Evolutionary conservation across 53 echinoderm and acorn worm genomes (phyloP), one percentile per base, ranked within the genome.

Genomic region (Arbacia lixula): DNA sequence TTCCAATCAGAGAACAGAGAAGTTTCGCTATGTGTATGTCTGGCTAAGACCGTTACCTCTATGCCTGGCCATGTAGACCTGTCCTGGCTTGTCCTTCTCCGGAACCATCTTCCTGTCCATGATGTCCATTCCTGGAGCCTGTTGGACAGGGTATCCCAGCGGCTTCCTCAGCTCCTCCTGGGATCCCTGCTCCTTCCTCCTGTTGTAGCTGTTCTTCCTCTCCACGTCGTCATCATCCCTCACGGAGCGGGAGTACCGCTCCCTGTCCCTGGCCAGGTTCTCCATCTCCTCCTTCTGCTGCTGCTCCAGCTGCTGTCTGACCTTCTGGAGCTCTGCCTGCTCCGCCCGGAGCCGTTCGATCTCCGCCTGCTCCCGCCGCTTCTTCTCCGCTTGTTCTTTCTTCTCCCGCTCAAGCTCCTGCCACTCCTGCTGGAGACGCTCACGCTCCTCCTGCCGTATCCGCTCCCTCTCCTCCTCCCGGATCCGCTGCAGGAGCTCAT

Each of bases 31-130:
- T n/a, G n/a, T n/a, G n/a, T n/a, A n/a, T n/a, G n/a, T n/a, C n/a
- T n/a, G n/a, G n/a, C n/a, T n/a, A n/a, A n/a, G n/a, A n/a, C 8
- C 53, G 89, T 85, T 27, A 93, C 93, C 96, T 85, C 84, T 96
- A 40, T 87, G 88, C 39, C 86, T 84, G 46, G 93, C 93, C 96
- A 96, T 89, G 65, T 84, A 87, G 38, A 87, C 71, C 29, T 90
- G 93, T 41, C 78, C 84, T 38, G 89, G 87, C 36, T 61, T 37
- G 58, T 95, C 95, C 25, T 66, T 92, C 90, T 94, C 91, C 28
- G 86, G 85, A n/a, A 94, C 40, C 87, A 91, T 84, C 34, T 79
- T 91, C 65, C 69, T 68, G 53, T 85, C 71, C 71, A 65, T 86
- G 68, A 71, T 83, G 49, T 66, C 85, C 43, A 16, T 74, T 84